phyloP scores from a whole-genome alignment of 2,888 invertebrate species.

The Melanotus villosus region DNA sequence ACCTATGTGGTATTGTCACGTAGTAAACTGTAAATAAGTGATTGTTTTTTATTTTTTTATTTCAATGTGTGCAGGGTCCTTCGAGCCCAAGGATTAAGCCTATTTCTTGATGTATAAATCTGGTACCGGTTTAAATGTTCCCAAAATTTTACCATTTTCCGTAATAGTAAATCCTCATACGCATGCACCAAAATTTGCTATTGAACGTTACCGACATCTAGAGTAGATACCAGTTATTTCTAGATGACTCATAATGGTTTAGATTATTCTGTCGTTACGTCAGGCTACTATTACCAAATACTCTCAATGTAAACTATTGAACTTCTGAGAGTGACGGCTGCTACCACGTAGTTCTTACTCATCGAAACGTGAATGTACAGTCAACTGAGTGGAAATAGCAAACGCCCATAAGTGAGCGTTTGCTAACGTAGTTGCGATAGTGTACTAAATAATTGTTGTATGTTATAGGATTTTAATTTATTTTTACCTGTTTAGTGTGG shows the following conservation, averaged over 20 bases:
- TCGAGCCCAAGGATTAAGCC: too few relatives aligned
- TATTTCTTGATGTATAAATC: too few relatives aligned
- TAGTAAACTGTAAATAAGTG: too few relatives aligned
- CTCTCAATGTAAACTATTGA: too few relatives aligned
- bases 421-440: conserved; percentile 6
- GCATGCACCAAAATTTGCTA: background rate
- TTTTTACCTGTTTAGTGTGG: conserved; percentile 8
- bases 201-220: conserved; percentile 18
- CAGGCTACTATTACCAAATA: too few relatives aligned
- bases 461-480: conserved; percentile 17
- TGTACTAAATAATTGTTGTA: conserved; percentile 1
- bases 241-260: conserved; percentile 1
- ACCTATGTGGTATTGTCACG: too few relatives aligned
- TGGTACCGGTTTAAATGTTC: too few relatives aligned
- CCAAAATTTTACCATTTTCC: too few relatives aligned
- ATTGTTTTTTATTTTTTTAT: too few relatives aligned
- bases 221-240: background rate
- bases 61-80: too few relatives aligned
- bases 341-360: background rate
- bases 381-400: conserved; percentile 31
- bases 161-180: too few relatives aligned
- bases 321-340: background rate
- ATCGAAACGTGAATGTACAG: too few relatives aligned
- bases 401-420: conserved; percentile 38
- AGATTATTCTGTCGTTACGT: conserved; percentile 8